A percentile compares a stretch with the other conserved stretches of the same genome.
Conservation (phyloP, 2,113 vertebrate genomes). For the Dendrocopos noguchii region DNA sequence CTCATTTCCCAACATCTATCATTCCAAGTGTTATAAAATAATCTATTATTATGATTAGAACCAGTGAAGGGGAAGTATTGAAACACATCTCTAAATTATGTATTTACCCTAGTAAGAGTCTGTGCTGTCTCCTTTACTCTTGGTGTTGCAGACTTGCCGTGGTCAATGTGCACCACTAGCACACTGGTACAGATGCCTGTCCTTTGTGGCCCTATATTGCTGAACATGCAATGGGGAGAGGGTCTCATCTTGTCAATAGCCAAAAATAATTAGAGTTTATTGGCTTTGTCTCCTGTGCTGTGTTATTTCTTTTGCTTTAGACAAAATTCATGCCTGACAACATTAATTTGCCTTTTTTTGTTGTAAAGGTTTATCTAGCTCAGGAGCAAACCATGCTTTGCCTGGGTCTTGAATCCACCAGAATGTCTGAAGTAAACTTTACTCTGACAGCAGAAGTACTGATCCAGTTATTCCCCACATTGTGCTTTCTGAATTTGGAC, state of each 20-base stretch:
- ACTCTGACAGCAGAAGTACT: not conserved
- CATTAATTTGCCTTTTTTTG: not conserved
- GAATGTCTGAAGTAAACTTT: not conserved
- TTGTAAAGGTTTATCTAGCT: not conserved
- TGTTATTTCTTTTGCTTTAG: not conserved
- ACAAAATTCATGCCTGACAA: not conserved
- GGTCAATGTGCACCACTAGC: not conserved
- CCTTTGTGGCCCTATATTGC: not conserved
- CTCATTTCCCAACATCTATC: not conserved
- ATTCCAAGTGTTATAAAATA: not conserved
- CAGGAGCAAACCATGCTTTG: not conserved
- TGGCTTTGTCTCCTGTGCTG: not conserved
- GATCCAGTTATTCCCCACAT: not conserved
- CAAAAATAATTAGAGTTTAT: not conserved
- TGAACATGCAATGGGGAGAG: not conserved
- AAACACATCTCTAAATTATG: not conserved
- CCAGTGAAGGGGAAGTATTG: not conserved
- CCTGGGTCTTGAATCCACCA: not conserved
- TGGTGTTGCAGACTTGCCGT: fast-evolving
- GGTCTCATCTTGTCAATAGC: not conserved
- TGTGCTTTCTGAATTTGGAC: not conserved
- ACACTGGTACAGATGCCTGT: fast-evolving
- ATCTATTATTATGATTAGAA: not conserved
- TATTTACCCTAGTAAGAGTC: fast-evolving
- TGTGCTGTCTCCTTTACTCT: not conserved